phyloP scores from a whole-genome alignment of 2,113 vertebrate species.

The Apodemus speciosus region DNA sequence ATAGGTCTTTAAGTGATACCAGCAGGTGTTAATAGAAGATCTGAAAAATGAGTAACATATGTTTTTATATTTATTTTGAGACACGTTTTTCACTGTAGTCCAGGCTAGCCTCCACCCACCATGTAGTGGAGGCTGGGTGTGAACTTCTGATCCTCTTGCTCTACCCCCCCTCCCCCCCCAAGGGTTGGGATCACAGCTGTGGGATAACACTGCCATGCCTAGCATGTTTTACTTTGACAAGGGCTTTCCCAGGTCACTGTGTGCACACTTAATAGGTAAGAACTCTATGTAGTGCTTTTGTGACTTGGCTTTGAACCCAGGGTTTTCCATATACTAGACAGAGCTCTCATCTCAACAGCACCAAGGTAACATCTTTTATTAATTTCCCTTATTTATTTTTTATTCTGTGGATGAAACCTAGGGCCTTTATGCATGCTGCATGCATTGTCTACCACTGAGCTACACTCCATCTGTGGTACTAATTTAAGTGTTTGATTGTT shows the following conservation, averaged over 20 bases:
- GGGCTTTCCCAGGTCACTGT: slow-evolving; percentile 6
- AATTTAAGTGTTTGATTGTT: background rate
- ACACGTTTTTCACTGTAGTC: background rate
- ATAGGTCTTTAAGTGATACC: slow-evolving; percentile 44
- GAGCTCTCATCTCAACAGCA: background rate
- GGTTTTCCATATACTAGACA: background rate
- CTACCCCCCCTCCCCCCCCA: background rate
- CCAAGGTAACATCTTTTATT: background rate
- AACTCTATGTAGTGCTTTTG: background rate
- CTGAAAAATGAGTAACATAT: background rate
- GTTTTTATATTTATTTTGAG: background rate
- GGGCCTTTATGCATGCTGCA: background rate
- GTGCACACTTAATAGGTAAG: background rate
- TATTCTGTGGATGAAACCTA: background rate
- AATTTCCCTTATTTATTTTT: background rate
- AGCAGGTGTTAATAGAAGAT: slow-evolving; percentile 32
- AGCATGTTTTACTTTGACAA: background rate
- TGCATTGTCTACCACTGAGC: background rate
- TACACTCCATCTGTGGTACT: background rate
- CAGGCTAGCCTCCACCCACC: background rate
- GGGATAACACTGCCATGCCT: no score
- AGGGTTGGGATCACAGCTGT: background rate
- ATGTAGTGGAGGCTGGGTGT: background rate
- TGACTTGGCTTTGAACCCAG: background rate
- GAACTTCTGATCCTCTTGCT: background rate